A percentile compares a stretch with the other conserved stretches of the same genome.
Evolutionary conservation across 2,797 vertebrate genomes (phyloP).

Genomic region (Iguana delicatissima): DNA sequence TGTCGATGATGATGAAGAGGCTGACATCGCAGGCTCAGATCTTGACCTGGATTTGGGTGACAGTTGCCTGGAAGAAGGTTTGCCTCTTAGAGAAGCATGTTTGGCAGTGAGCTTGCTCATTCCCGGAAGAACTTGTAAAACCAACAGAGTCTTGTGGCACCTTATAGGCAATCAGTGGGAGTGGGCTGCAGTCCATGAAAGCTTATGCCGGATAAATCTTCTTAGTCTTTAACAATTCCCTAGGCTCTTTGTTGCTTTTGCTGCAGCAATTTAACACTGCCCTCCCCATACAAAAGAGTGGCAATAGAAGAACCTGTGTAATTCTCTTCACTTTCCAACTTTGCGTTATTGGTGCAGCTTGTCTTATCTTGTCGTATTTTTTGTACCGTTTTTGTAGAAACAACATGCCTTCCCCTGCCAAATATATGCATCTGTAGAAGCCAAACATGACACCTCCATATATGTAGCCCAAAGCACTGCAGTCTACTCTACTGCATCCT

Average conservation of each 20-base stretch:
- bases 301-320: too few species aligned
- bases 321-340: not conserved
- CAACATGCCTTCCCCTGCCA: too few species aligned
- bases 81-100: conserved; percentile 12
- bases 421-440: too few species aligned
- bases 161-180: not conserved
- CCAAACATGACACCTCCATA: too few species aligned
- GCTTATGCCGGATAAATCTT: not conserved
- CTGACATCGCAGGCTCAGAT: conserved; percentile 84
- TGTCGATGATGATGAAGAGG: conserved; percentile 81
- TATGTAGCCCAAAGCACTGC: too few species aligned
- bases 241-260: not conserved
- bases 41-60: conserved; percentile 89
- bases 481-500: too few species aligned
- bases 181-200: not conserved
- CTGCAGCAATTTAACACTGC: not conserved
- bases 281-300: not conserved
- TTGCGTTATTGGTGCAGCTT: not conserved
- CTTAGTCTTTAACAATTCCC: not conserved
- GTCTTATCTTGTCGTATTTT: not conserved
- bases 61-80: conserved; percentile 66
- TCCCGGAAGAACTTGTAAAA: not conserved
- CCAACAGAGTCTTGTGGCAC: not conserved
- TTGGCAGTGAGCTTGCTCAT: too few species aligned
- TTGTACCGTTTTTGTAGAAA: not conserved